Evolutionary conservation across 53 echinoderm and acorn worm species (phyloP).

Genomic region (Antedon mediterranea): DNA sequence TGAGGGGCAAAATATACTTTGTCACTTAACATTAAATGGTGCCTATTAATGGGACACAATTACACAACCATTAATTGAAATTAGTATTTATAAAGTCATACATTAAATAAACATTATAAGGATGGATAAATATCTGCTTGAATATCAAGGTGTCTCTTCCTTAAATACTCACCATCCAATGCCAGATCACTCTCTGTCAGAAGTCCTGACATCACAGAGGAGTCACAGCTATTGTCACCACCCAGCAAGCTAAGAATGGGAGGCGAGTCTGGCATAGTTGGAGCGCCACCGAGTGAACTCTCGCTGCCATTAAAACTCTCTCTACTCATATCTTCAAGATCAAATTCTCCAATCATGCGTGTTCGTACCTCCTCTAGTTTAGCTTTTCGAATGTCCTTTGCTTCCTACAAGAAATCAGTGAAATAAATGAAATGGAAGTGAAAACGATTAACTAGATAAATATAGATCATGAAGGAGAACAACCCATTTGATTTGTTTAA

Average conservation of each 20-base stretch:
- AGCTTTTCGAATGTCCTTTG: conserved; percentile 88
- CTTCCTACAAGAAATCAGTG: conserved; percentile 48
- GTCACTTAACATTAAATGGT: too few relatives aligned
- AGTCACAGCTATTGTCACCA: conserved; percentile 88
- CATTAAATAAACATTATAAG: too few relatives aligned
- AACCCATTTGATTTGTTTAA: too few relatives aligned
- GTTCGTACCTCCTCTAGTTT: conserved; percentile 19
- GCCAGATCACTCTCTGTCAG: conserved; percentile 93
- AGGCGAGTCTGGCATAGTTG: conserved; percentile 93
- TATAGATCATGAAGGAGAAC: too few relatives aligned
- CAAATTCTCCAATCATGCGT: conserved; percentile 4
- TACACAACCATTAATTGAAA: too few relatives aligned
- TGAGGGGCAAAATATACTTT: too few relatives aligned
- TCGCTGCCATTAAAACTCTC: conserved; percentile 81
- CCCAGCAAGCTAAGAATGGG: conserved; percentile 85
- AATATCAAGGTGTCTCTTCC: too few relatives aligned
- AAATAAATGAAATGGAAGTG: too few relatives aligned
- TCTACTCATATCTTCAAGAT: conserved; percentile 67
- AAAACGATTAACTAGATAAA: not conserved
- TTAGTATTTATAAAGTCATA: too few relatives aligned
- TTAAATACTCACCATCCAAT: conserved; percentile 58
- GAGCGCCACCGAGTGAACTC: conserved; percentile 15
- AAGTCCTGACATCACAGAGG: conserved; percentile 61
- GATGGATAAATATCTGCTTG: too few relatives aligned
- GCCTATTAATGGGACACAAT: too few relatives aligned